Percentiles rank a stretch among this genome's conserved stretches.
phyloP scores from a whole-genome alignment of 2,888 invertebrate genomes.

The Heliconius cydno region DNA sequence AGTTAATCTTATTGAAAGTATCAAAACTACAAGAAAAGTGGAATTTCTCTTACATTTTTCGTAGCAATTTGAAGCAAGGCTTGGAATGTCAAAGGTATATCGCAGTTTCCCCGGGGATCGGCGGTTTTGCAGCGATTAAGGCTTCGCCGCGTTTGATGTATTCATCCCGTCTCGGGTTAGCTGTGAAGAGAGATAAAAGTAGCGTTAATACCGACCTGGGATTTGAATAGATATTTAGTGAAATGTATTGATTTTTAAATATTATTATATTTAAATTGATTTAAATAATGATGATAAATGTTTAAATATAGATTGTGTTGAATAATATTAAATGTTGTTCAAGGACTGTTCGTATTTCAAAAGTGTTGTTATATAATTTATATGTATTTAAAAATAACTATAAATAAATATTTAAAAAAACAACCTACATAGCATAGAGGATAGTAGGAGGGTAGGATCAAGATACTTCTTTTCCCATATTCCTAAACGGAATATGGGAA shows the following conservation, averaged over 20 bases:
- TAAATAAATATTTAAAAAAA: neutral
- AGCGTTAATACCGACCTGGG: conserved; percentile 59
- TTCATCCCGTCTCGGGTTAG: conserved; percentile 60
- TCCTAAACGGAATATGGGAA: too few relatives aligned
- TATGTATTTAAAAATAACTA: too few relatives aligned
- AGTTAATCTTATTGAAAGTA: conserved; percentile 31
- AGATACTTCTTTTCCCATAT: too few relatives aligned
- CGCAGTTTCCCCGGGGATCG: conserved; percentile 49
- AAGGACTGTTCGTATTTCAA: neutral
- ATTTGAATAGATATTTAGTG: conserved; percentile 48
- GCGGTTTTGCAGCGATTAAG: conserved; percentile 71
- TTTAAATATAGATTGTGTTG: neutral
- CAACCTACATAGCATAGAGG: neutral
- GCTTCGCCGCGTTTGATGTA: conserved; percentile 70
- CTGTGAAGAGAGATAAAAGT: conserved; percentile 58
- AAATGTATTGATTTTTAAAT: conserved; percentile 14
- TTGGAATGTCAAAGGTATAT: conserved; percentile 58
- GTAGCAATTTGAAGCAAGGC: conserved; percentile 34
- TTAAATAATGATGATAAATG: neutral
- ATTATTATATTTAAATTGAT: neutral
- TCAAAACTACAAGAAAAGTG: conserved; percentile 10
- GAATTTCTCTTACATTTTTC: conserved; percentile 29
- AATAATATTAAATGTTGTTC: neutral
- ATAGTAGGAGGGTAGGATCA: neutral
- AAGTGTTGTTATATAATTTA: neutral